phyloP scores from a whole-genome alignment of 1,140 invertebrate genomes.

The Brachionus sp. region DNA sequence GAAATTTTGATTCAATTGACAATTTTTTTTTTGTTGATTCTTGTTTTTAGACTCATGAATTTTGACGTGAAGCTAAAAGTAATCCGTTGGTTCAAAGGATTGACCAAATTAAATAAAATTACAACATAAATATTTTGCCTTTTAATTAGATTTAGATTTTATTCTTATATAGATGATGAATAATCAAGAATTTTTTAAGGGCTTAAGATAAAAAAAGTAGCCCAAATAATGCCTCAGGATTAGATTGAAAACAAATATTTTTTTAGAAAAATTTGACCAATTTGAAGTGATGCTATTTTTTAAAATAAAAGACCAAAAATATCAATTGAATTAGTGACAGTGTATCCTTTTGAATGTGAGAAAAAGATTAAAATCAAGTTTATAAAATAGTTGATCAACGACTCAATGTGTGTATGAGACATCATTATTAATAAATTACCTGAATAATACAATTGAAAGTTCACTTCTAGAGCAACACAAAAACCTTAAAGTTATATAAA shows the following conservation, averaged over 20 bases:
- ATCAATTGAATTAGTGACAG: conserved; percentile 29
- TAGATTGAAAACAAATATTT: neutral
- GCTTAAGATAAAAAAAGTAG: conserved; percentile 12
- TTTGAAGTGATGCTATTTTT: neutral
- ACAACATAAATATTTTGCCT: conserved; percentile 20
- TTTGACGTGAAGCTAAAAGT: neutral
- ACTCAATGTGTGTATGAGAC: neutral
- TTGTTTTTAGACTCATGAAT: neutral
- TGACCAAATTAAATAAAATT: neutral
- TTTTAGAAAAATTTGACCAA: neutral
- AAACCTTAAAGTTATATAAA: conserved; percentile 8
- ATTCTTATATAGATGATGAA: neutral
- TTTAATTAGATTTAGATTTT: neutral
- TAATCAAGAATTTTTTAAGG: neutral
- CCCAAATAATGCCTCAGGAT: conserved; percentile 2
- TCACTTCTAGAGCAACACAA: neutral
- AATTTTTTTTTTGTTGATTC: neutral
- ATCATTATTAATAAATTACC: conserved; percentile 26
- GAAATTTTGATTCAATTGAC: neutral
- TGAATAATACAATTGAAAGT: neutral
- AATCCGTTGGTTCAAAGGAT: conserved; percentile 5
- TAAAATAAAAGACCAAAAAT: neutral
- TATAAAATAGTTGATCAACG: neutral
- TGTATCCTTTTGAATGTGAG: neutral
- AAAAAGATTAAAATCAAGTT: conserved; percentile 21